phyloP scores from a whole-genome alignment of 2,113 vertebrate species.

The Apteryx mantelli region DNA sequence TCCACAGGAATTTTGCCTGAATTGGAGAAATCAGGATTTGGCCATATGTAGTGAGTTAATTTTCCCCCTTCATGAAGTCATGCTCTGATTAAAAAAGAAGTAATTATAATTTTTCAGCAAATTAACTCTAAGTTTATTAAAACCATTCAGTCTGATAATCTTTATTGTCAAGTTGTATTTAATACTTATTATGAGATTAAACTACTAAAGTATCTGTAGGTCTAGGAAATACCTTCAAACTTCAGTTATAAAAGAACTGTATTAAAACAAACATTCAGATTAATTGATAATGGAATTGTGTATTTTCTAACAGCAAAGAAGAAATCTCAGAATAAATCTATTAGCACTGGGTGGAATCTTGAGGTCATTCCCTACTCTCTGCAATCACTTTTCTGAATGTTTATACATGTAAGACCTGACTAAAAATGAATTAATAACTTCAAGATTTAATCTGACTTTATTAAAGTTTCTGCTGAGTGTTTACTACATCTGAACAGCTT shows the following conservation, averaged over 20 bases:
- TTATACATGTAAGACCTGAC: not conserved
- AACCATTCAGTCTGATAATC: not conserved
- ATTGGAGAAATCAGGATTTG: not conserved
- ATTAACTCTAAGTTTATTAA: conserved; percentile 14
- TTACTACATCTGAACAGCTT: not conserved
- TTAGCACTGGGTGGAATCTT: not conserved
- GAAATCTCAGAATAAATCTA: not conserved
- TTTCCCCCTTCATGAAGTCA: not conserved
- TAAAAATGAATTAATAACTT: not conserved
- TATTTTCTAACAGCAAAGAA: not conserved
- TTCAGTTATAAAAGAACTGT: not conserved
- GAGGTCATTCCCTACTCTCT: not conserved
- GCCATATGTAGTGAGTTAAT: not conserved
- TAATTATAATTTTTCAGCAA: not conserved
- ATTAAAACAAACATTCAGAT: conserved; percentile 3
- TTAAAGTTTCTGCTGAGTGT: not conserved
- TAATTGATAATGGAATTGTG: not conserved
- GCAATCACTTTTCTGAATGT: not conserved
- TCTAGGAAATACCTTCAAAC: not conserved
- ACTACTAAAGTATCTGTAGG: not conserved
- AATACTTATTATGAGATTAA: conserved; percentile 16
- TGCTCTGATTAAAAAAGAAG: not conserved
- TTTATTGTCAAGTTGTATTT: not conserved
- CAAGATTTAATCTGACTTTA: not conserved
- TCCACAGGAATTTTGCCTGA: not conserved